Evolutionary conservation across 2,113 vertebrate genomes (phyloP).

Genomic region (Crotalus horridus): DNA sequence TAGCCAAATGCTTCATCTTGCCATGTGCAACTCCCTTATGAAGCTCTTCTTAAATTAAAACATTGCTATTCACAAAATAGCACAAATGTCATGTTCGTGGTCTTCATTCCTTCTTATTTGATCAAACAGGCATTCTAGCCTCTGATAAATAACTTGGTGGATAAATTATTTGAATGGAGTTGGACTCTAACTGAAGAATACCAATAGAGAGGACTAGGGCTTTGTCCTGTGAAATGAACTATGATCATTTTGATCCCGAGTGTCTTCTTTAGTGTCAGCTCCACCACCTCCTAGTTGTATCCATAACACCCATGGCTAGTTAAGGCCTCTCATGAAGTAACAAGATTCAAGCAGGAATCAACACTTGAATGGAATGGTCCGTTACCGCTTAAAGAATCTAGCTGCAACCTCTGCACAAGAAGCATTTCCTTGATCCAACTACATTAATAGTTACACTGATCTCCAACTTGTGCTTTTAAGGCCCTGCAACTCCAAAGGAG

Average conservation of each 20-base stretch:
- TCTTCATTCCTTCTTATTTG: slow-evolving; percentile 1
- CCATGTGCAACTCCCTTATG: neutral
- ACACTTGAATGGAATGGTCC: neutral
- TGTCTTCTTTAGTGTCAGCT: neutral
- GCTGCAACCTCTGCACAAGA: neutral
- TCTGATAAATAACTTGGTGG: neutral
- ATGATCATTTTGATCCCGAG: neutral
- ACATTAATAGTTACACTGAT: neutral
- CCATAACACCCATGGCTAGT: neutral
- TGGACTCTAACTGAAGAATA: neutral
- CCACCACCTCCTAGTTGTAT: neutral
- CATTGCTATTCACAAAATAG: neutral
- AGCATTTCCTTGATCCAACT: neutral
- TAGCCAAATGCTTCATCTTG: neutral
- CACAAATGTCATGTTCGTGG: neutral
- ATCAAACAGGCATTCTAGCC: neutral
- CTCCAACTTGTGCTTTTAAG: neutral
- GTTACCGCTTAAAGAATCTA: neutral
- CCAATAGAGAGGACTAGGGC: neutral
- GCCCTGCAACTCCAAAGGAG: neutral
- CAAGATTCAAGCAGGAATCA: neutral
- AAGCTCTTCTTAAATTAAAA: neutral
- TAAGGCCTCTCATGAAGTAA: neutral
- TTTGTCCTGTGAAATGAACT: neutral
- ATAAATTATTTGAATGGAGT: neutral